A percentile compares a stretch with the other conserved stretches of the same genome.
These are phyloP conservation scores for Drosophila vallismaia DNA, from an alignment of 2,888 invertebrate species.

Conservation along the genomic window DNA sequence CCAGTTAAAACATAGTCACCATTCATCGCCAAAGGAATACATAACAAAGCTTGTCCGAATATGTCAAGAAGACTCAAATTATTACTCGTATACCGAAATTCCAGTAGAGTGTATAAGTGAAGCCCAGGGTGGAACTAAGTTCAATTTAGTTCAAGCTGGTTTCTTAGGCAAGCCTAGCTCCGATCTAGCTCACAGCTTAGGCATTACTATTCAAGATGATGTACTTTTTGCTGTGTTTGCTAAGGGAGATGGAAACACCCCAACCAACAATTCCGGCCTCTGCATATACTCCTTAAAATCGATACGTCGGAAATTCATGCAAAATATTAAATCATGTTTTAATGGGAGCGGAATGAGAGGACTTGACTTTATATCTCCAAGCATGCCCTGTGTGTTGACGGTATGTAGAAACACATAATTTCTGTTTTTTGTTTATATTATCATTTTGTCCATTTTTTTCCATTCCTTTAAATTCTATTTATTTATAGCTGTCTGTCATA, in stretches of 20 bases:
- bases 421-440: too few species aligned
- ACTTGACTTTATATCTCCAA: slow-evolving; percentile 96
- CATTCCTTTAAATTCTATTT: too few species aligned
- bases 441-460: too few species aligned
- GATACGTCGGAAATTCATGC: slow-evolving; percentile 96
- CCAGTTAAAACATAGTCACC: slow-evolving; percentile 90
- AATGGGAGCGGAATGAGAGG: slow-evolving; percentile 93
- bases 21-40: slow-evolving; percentile 90
- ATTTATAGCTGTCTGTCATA: too few species aligned
- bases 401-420: slow-evolving; percentile 85
- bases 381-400: slow-evolving; percentile 94
- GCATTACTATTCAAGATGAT: slow-evolving; percentile 96
- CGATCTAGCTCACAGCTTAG: slow-evolving; percentile 94
- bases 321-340: slow-evolving; percentile 98
- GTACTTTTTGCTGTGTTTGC: slow-evolving; percentile 98
- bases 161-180: slow-evolving; percentile 97
- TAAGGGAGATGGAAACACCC: slow-evolving; percentile 89
- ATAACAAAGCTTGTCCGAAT: slow-evolving; percentile 97
- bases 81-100: slow-evolving; percentile 99
- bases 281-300: slow-evolving; percentile 97
- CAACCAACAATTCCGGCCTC: slow-evolving; percentile 89
- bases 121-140: slow-evolving; percentile 89
- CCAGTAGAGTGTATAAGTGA: slow-evolving; percentile 95
- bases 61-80: slow-evolving; percentile 97
- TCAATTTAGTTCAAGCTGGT: slow-evolving; percentile 97